Conservation (phyloP, 2,888 invertebrate species). For the Aspidiotus destructor region DNA sequence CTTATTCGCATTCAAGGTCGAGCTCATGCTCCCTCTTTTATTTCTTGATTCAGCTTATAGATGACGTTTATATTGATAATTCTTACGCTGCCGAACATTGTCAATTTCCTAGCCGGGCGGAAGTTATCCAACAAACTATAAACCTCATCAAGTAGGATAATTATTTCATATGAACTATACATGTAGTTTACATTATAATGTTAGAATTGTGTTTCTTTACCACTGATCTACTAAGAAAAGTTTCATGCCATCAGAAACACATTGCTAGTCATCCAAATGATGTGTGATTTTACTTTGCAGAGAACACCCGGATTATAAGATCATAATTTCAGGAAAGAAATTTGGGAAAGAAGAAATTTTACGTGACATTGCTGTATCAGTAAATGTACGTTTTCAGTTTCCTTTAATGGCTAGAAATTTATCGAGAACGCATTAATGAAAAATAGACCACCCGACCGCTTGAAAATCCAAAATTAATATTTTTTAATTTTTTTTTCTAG, state of each 20-base stretch:
- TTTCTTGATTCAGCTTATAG: constrained; percentile 29
- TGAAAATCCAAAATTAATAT: too few species aligned
- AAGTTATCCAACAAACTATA: constrained; percentile 27
- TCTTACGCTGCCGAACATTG: constrained; percentile 35
- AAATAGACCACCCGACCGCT: too few species aligned
- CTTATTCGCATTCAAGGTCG: neutral
- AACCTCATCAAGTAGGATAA: constrained; percentile 29
- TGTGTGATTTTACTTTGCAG: constrained; percentile 24
- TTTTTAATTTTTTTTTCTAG: neutral
- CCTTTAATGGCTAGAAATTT: too few species aligned
- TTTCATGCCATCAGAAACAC: neutral
- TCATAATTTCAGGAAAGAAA: constrained; percentile 33
- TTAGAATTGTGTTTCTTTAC: neutral
- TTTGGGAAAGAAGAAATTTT: constrained; percentile 35
- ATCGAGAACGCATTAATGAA: too few species aligned
- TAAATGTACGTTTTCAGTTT: constrained; percentile 10
- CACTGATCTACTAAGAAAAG: neutral
- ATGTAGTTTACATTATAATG: neutral
- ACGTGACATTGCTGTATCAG: constrained; percentile 10
- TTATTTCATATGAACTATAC: neutral
- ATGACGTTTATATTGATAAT: constrained; percentile 34
- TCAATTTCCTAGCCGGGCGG: constrained; percentile 31
- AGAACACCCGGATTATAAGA: constrained; percentile 30
- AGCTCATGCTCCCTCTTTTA: neutral
- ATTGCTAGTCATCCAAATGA: neutral